Evolutionary conservation across 2,888 invertebrate species (phyloP), one percentile per base, ranked within the genome.

Genomic region (Geotrupes spiniger): DNA sequence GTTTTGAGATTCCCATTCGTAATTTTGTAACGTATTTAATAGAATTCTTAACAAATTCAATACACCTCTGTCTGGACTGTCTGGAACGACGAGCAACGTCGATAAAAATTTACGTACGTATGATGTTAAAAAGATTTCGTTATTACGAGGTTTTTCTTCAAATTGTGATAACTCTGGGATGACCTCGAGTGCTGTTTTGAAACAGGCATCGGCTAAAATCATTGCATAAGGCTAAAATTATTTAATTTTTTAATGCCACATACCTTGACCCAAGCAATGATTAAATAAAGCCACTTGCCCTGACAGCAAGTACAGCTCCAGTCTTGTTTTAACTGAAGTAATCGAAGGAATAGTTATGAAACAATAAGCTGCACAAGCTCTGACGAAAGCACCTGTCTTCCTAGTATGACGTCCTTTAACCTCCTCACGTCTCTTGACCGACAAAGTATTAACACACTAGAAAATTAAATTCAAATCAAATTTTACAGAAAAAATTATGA

Each of bases 331-430:
- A n/a, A 86, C 79, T 50, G 88, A 87, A 61, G 80, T 83, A 67
- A 98, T 82, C 9, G 96, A 96, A n/a, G 98, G 98, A 69, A 95
- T 90, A 5, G 97, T 97, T 53, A 98, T 95, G 73, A 88, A 97
- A 72, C 89, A 88, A 75, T 92, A 98, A 0, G 98, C 97, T 36
- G 92, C 87, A 76, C 97, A 97, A 1, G 97, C 96, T 65, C 92
- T 84, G 21, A 91, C 89, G 76, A 95, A 89, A 60, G 91, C 86
- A 9, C 85, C 84, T 1, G 91, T 91, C 71, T 89, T 88, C 52
- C 84, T 78, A 0, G 87, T 85, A 63, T 90, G 89, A 63, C 84
- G 81, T 2, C 87, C 87, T 56, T 83, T 82, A 2, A 89, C 83
- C 47, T 87, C 81, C 63, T 76, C 79, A 28, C 79, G 75, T 9